Percentiles rank a stretch among this genome's conserved stretches.
Conservation (phyloP, 2,888 invertebrate genomes). For the Pammene fasciana region DNA sequence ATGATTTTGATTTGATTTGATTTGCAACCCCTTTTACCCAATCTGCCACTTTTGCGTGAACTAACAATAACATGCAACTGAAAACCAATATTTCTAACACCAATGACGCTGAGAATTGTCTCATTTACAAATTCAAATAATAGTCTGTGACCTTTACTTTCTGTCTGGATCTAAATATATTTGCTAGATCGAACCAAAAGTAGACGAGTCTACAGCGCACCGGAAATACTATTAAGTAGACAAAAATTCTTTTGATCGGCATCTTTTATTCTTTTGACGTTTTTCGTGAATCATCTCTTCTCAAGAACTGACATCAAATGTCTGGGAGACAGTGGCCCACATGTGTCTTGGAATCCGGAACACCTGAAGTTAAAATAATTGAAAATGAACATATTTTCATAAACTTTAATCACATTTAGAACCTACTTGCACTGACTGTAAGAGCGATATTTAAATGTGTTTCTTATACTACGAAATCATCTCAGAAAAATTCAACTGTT, state of each 20-base stretch:
- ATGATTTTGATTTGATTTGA: no score
- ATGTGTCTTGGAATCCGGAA: conserved; percentile 56
- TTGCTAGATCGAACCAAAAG: not conserved
- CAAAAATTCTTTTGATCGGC: conserved; percentile 13
- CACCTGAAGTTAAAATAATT: conserved; percentile 45
- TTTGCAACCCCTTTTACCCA: no score
- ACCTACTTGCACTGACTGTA: not conserved
- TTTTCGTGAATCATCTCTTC: conserved; percentile 63
- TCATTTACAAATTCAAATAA: not conserved
- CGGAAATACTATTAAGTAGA: conserved; percentile 17
- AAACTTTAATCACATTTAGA: conserved; percentile 25
- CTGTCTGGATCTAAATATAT: conserved; percentile 5
- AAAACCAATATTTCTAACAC: no score
- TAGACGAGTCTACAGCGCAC: not conserved
- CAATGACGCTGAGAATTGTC: not conserved
- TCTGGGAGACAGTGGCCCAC: conserved; percentile 50
- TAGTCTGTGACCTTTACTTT: not conserved
- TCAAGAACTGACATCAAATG: conserved; percentile 53
- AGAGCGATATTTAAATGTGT: not conserved
- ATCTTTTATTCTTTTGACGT: conserved; percentile 43
- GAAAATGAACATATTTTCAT: not conserved
- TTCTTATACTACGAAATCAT: not conserved
- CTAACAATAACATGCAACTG: no score
- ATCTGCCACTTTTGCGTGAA: no score
- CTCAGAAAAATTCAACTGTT: not conserved